Conservation (phyloP, 2,888 invertebrate genomes). For the Stramonita haemastoma region DNA sequence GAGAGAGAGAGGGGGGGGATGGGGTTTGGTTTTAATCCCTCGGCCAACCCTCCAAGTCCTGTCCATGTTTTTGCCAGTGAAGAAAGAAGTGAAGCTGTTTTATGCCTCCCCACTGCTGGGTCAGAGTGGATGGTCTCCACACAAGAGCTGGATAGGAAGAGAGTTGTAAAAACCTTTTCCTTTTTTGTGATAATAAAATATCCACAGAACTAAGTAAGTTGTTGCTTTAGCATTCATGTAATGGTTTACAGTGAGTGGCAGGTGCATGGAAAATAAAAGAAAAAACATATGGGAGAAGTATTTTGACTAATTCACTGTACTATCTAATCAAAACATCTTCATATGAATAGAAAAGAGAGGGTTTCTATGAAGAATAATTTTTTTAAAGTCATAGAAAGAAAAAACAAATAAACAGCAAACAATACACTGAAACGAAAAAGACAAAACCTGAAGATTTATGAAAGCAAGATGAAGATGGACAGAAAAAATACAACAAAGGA, state of each 20-base stretch:
- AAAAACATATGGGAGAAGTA: too few relatives aligned
- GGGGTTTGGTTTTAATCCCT: neutral
- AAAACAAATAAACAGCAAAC: too few relatives aligned
- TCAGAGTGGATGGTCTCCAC: neutral
- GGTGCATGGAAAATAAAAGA: neutral
- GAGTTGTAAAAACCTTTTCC: constrained; percentile 19
- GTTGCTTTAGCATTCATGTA: neutral
- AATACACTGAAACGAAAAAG: too few relatives aligned
- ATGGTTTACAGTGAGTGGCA: too few relatives aligned
- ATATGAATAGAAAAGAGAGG: too few relatives aligned
- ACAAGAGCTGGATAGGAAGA: neutral
- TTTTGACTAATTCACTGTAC: too few relatives aligned
- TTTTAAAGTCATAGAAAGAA: too few relatives aligned
- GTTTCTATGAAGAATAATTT: too few relatives aligned
- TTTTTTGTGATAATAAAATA: neutral
- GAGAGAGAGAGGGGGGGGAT: neutral
- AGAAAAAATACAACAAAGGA: neutral
- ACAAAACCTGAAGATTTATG: neutral
- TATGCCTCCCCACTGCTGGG: constrained; percentile 8
- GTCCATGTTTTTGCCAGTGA: neutral
- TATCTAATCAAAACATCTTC: too few relatives aligned
- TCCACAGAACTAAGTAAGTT: neutral
- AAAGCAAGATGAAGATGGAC: neutral
- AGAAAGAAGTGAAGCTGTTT: constrained; percentile 19
- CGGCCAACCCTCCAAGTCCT: constrained; percentile 4